Evolutionary conservation across 2,888 invertebrate species (phyloP).

Genomic region (Prenolepis imparis): DNA sequence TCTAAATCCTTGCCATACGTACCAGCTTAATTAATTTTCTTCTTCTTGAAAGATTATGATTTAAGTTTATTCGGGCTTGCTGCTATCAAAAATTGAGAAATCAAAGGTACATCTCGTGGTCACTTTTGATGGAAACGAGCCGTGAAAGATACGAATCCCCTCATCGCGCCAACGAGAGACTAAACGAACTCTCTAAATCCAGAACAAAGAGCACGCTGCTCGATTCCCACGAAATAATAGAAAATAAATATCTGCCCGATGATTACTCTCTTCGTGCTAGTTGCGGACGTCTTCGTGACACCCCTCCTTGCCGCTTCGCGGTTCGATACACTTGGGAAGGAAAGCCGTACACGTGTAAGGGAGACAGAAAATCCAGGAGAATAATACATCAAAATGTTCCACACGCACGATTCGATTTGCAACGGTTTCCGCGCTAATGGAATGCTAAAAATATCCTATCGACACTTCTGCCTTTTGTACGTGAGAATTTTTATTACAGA

Average conservation of each 20-base stretch:
- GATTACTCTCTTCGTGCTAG: conserved; percentile 77
- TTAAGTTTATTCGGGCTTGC: conserved; percentile 29
- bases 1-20: not conserved
- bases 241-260: conserved; percentile 82
- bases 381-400: conserved; percentile 55
- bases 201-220: conserved; percentile 71
- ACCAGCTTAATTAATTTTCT: not conserved
- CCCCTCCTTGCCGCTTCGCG: conserved; percentile 67
- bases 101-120: not conserved
- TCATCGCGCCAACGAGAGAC: conserved; percentile 66
- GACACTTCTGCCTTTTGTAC: conserved; percentile 21
- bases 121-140: conserved; percentile 69
- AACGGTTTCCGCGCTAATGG: conserved; percentile 34
- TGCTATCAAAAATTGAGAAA: conserved; percentile 39
- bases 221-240: conserved; percentile 81
- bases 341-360: conserved; percentile 53
- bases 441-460: conserved; percentile 36
- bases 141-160: conserved; percentile 78
- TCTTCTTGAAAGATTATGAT: not conserved
- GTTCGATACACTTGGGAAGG: conserved; percentile 72
- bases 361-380: conserved; percentile 33
- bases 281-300: conserved; percentile 67
- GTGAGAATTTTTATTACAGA: not conserved
- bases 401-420: conserved; percentile 55
- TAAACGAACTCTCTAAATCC: conserved; percentile 65